Conservation (phyloP, 2,888 invertebrate species). For the Scaptomyza flava region DNA sequence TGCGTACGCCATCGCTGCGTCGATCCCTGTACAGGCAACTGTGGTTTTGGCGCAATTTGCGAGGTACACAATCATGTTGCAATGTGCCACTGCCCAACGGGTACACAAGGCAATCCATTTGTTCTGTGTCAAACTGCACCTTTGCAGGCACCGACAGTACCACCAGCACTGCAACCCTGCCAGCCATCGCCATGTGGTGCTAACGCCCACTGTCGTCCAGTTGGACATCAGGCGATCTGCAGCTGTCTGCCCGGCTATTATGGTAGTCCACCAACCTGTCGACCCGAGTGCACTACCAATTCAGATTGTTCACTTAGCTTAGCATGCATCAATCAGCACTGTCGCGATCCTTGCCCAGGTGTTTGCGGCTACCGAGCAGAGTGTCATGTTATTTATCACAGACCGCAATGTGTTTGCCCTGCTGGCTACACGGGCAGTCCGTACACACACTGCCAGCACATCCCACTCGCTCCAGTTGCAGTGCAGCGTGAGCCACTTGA, state of each 20-base stretch:
- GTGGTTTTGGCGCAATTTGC: slow-evolving; percentile 89
- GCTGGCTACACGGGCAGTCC: slow-evolving; percentile 88
- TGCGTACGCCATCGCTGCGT: slow-evolving; percentile 90
- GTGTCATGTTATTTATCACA: slow-evolving; percentile 90
- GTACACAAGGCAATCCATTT: slow-evolving; percentile 89
- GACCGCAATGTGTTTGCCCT: slow-evolving; percentile 89
- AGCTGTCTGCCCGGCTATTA: slow-evolving; percentile 87
- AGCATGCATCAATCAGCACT: slow-evolving; percentile 89
- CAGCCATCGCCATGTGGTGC: slow-evolving; percentile 90
- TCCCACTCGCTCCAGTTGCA: slow-evolving; percentile 19
- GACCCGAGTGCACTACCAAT: slow-evolving; percentile 89
- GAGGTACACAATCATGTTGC: slow-evolving; percentile 90
- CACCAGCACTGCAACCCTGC: slow-evolving; percentile 86
- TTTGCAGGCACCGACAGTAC: slow-evolving; percentile 11
- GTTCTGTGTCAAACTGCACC: slow-evolving; percentile 84
- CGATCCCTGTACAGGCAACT: slow-evolving; percentile 90
- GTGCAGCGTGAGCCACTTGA: slow-evolving; percentile 74
- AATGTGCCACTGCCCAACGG: slow-evolving; percentile 86
- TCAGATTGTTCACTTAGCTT: slow-evolving; percentile 88
- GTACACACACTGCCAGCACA: slow-evolving; percentile 86
- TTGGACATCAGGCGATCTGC: slow-evolving; percentile 87
- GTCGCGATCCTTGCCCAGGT: slow-evolving; percentile 90
- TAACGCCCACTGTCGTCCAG: slow-evolving; percentile 88
- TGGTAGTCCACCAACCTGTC: slow-evolving; percentile 89
- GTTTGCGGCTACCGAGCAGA: slow-evolving; percentile 89